Evolutionary conservation across 2,113 vertebrate genomes (phyloP), one percentile per base, ranked within the genome.

Genomic region (Noctilio leporinus): DNA sequence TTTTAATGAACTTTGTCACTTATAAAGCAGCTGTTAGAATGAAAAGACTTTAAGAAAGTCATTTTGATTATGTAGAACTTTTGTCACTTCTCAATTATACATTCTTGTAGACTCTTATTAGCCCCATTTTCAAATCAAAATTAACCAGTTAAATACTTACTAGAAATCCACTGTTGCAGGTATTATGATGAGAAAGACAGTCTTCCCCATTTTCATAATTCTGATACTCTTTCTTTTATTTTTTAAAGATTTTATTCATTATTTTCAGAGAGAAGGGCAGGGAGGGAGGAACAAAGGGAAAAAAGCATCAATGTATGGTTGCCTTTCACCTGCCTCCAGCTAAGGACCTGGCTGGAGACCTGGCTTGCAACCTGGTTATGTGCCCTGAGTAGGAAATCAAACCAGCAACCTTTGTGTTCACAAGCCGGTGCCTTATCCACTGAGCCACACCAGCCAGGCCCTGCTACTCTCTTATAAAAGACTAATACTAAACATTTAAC

Each of bases 31-130:
- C 78, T 64, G 16, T 59, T 92, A 10, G 17, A 94, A 84, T 80
- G 78, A 86, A 96, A 89, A 86, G 86, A 83, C 5, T 94, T 78
- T 11, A 65, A 24, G 11, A 78, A 78, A 89, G 72, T 92, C 9
- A 69, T 45, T 86, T 86, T 57, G 26, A 93, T 53, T 80, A n/a
- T 55, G 0, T 33, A 57, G 5, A 49, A 55, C n/a, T 40, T 14
- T 20, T 64, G n/a, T n/a, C 6, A 55, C 4, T 57, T 83, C 51
- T 86, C 45, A 43, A 38, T 55, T 40, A 14, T 28, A 38, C 24
- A 51, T 70, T 0, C 0, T 40, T 77, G 65, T 75, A 43, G 24
- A 7, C 4, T 82, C 16, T 75, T 82, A n/a, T 64, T 83, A 80
- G 35, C 47, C 14, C n/a, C 70, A 22, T 76, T 92, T 26, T 90